phyloP scores from a whole-genome alignment of 2,113 vertebrate species.

The Amblyopsis rosae region DNA sequence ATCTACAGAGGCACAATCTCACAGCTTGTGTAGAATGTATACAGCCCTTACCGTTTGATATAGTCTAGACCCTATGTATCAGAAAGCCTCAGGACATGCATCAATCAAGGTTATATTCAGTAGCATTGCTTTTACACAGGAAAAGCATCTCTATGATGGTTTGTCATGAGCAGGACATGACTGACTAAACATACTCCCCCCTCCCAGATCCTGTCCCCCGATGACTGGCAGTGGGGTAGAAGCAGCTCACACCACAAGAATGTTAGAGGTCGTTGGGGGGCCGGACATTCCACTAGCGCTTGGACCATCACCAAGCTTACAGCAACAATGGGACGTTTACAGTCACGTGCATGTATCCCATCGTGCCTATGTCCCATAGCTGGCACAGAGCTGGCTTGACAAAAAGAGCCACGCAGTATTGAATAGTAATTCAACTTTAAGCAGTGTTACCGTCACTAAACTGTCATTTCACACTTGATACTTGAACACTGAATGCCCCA shows the following conservation, averaged over 20 bases:
- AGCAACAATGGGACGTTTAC: slow-evolving; percentile 61
- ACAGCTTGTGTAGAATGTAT: too few species aligned
- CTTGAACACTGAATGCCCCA: neutral
- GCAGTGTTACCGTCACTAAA: neutral
- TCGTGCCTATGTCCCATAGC: neutral
- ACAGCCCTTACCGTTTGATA: neutral
- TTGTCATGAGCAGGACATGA: slow-evolving; percentile 7
- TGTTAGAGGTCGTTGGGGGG: slow-evolving; percentile 19
- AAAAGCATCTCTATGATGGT: neutral
- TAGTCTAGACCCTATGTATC: neutral
- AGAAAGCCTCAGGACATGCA: neutral
- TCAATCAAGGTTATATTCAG: neutral
- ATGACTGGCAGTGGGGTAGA: slow-evolving; percentile 24
- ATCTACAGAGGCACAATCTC: neutral
- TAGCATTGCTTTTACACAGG: neutral
- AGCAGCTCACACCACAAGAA: slow-evolving; percentile 60
- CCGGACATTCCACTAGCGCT: slow-evolving; percentile 65
- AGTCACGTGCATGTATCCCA: slow-evolving; percentile 53
- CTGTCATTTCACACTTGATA: neutral
- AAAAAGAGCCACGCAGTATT: neutral
- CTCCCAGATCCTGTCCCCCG: slow-evolving; percentile 27
- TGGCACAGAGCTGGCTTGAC: neutral
- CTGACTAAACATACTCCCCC: slow-evolving; percentile 3
- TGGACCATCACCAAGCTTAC: slow-evolving; percentile 45
- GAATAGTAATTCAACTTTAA: neutral